Evolutionary conservation across 1,140 invertebrate genomes (phyloP).

Genomic region (Cherax destructor): DNA sequence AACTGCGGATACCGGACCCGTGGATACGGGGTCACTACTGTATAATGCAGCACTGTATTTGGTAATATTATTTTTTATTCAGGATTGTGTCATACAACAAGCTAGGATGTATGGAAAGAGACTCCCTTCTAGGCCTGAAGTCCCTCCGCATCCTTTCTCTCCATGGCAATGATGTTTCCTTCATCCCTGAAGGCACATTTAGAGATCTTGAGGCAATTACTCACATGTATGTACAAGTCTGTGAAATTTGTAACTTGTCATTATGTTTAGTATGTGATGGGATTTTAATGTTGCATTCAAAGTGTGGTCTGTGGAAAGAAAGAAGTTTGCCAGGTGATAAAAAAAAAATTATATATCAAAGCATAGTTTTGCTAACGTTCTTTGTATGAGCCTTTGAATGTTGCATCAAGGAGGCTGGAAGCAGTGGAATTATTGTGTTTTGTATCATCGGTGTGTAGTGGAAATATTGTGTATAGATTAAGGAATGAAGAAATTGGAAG

Average conservation of each 20-base stretch:
- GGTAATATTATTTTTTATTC: not conserved
- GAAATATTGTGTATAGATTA: too few species aligned
- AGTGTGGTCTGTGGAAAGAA: too few species aligned
- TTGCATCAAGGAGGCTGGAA: too few species aligned
- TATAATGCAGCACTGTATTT: not conserved
- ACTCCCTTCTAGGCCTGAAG: constrained; percentile 71
- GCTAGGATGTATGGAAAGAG: constrained; percentile 85
- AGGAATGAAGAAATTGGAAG: too few species aligned
- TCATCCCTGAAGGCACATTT: constrained; percentile 96
- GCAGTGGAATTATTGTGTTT: too few species aligned
- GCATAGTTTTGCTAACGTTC: too few species aligned
- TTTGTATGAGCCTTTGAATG: too few species aligned
- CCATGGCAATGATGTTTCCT: constrained; percentile 97
- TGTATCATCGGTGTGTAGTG: too few species aligned
- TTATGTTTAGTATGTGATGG: not conserved
- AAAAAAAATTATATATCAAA: too few species aligned
- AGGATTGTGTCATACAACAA: constrained; percentile 97
- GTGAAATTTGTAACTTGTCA: not conserved
- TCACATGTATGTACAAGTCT: constrained; percentile 90
- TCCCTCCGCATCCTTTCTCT: constrained; percentile 77
- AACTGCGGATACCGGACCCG: too few species aligned
- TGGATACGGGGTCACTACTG: not conserved
- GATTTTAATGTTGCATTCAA: not conserved
- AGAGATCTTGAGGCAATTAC: constrained; percentile 93
- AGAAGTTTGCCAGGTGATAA: too few species aligned